phyloP scores from a whole-genome alignment of 2,797 vertebrate species.

The Thalassophryne amazonica region DNA sequence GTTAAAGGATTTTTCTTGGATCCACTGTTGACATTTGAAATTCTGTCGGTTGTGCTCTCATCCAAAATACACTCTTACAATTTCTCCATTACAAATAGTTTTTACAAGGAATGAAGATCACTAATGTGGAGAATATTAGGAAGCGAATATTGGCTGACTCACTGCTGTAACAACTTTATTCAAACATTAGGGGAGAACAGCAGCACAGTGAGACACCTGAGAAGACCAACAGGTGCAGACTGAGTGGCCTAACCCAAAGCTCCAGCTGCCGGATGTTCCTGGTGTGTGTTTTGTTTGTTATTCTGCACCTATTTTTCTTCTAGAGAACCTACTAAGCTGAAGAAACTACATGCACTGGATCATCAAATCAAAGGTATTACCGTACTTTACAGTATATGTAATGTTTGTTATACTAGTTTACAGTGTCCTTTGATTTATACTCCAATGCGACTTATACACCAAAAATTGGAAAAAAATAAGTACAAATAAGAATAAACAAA shows the following conservation, averaged over 20 bases:
- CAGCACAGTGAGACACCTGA: constrained; percentile 39
- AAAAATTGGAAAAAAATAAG: too few relatives aligned
- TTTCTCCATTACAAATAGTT: too few relatives aligned
- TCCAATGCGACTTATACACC: too few relatives aligned
- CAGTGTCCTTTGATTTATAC: too few relatives aligned
- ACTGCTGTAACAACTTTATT: background rate
- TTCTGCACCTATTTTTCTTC: background rate
- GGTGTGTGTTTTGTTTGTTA: background rate
- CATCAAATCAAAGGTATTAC: too few relatives aligned
- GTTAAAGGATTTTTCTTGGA: constrained; percentile 3
- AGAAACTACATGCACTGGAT: too few relatives aligned
- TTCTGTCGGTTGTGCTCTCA: constrained; percentile 24
- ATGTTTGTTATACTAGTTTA: too few relatives aligned
- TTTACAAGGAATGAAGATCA: background rate
- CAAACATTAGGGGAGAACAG: background rate
- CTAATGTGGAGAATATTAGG: background rate
- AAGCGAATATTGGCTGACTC: background rate
- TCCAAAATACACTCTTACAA: too few relatives aligned
- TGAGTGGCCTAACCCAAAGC: constrained; percentile 3
- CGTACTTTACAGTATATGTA: too few relatives aligned
- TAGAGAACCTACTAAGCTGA: background rate
- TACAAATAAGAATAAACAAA: too few relatives aligned
- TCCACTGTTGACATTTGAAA: constrained; percentile 3
- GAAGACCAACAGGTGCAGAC: constrained; percentile 43
- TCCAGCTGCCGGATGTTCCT: background rate